Evolutionary conservation across 2,797 vertebrate genomes (phyloP), one percentile per base, ranked within the genome.

Genomic region (Toxotes lorentzi): DNA sequence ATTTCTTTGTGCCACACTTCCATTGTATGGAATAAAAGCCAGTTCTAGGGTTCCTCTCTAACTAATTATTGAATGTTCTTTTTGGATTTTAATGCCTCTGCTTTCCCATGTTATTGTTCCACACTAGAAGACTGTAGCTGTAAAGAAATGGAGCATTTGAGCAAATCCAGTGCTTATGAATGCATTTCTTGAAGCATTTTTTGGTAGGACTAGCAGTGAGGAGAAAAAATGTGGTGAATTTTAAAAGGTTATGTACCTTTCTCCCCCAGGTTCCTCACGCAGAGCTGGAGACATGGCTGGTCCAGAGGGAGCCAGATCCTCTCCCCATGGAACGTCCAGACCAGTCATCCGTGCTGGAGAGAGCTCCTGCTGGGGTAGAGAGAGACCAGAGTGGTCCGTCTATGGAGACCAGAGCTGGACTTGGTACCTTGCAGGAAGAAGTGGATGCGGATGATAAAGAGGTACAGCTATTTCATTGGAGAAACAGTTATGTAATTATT

Each of bases 281-380:
- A 0, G 96, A 97, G 90, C 78, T 98, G 61, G 97, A 92, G 13
- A 95, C 97, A 9, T 98, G 98, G 98, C 80, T 98, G 88, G 97
- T 98, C 53, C 97, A 98, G 81, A 82, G 94, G 7, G 97, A 97
- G 62, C 89, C 96, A 0, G 96, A 97, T 3, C 88, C 94, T 64
- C 94, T 96, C 5, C 82, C 94, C 0, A 83, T 93, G 1, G 91
- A 45, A 84, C 17, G 50, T 70, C 82, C 95, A 71, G 92, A 93
- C 75, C 93, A 90, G 34, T 54, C 92, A 0, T 90, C 90, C 67
- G 88, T 93, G 16, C 43, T 94, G 62, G 91, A 96, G 7, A 95
- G 95, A 74, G 89, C 91, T 30, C 73, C 87, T 38, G 57, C 71
- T 7, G 89, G 91, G 35, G 82, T 92, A 35, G 94, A 96, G 9